Evolutionary conservation across 2,888 invertebrate genomes (phyloP), one percentile per base, ranked within the genome.

Genomic region (Chrysolina oricalcia): DNA sequence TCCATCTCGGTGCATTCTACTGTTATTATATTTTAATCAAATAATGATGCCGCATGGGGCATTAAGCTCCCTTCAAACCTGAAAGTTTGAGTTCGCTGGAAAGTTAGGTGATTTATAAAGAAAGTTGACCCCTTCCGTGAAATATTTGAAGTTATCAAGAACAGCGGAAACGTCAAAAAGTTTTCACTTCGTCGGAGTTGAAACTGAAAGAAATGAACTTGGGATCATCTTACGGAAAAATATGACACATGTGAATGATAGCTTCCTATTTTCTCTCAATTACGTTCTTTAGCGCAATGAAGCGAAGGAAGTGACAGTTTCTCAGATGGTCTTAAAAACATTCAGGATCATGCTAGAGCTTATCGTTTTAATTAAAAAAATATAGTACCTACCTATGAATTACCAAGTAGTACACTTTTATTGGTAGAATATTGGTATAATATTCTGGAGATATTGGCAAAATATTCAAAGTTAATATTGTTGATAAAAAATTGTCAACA

Each of bases 111-210:
- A 75, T 75, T 75, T 70, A 70, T 75, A 62, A 70, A 43, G 48
- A 48, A 62, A 75, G 75, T 75, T 75, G 75, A 75, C 72, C 75
- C 40, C 66, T 43, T 70, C 66, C 35, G 62, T 73, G 73, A 72
- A 72, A 72, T 72, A 75, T 72, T 62, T 53, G 75, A 64, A 59
- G 75, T 65, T 69, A 75, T 70, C 65, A 65, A 66, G 66, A 73
- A 66, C 21, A 46, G 66, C 11, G 69, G 64, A 64, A 65, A 63
- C 69, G 65, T 41, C 50, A 50, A 70, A 59, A 75, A 75, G 69
- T 75, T 75, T 73, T 62, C 71, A 70, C 70, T 66, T 53, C 48
- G 62, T 27, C 50, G 46, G 59, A 75, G 50, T 72, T 75, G 72
- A 62, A 71, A 75, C 72, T 70, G 59, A 73, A 50, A 72, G 68